Conservation (phyloP, 2,797 vertebrate genomes). For the Acipenser oxyrinchus region DNA sequence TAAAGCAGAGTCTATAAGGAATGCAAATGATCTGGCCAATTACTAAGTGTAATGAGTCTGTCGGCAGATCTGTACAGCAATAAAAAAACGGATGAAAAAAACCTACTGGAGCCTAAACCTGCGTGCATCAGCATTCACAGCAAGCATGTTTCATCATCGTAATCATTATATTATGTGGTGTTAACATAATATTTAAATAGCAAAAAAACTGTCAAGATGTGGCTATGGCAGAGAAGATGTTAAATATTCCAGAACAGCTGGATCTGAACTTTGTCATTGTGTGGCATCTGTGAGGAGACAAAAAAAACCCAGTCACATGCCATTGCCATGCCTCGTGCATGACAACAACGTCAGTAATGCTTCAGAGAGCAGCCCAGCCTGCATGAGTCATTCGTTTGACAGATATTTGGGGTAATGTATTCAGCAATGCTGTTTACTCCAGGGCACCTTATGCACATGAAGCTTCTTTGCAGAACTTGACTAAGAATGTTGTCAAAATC, state of each 20-base stretch:
- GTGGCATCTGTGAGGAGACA: too few species aligned
- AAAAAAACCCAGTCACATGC: background rate
- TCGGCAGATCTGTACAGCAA: background rate
- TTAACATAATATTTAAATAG: too few species aligned
- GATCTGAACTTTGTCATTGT: too few species aligned
- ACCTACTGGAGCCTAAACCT: background rate
- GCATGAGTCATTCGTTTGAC: background rate
- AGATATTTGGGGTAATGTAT: background rate
- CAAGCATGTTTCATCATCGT: background rate
- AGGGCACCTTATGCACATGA: too few species aligned
- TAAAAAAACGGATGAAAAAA: background rate
- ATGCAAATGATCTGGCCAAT: too few species aligned
- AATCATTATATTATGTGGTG: background rate
- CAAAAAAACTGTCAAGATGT: too few species aligned
- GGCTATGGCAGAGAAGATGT: too few species aligned
- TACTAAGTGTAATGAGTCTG: background rate
- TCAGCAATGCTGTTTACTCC: background rate
- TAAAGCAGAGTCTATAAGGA: too few species aligned
- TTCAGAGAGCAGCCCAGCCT: background rate
- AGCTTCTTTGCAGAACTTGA: too few species aligned
- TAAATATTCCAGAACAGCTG: too few species aligned
- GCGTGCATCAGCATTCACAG: background rate
- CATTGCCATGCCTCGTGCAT: background rate
- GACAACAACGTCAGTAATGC: background rate
- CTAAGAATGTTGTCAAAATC: too few species aligned